Evolutionary conservation across 2,113 vertebrate species (phyloP).

Genomic region (Eurypyga helias): DNA sequence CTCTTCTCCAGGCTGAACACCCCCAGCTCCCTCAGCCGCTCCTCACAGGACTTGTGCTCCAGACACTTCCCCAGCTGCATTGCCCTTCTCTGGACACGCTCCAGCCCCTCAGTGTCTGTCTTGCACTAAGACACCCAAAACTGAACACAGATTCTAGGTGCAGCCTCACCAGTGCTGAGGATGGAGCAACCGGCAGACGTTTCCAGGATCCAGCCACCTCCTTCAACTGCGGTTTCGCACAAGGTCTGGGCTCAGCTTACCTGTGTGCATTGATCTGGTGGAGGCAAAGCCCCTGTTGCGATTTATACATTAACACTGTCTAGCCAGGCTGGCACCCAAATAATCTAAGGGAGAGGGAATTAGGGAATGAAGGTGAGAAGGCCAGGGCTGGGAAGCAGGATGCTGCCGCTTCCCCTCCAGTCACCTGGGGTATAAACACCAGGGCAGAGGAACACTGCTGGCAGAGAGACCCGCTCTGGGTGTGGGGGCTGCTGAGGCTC

Average conservation of each 20-base stretch:
- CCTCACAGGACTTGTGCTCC: too few relatives aligned
- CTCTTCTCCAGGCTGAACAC: too few relatives aligned
- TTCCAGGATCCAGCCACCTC: not conserved
- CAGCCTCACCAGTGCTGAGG: too few relatives aligned
- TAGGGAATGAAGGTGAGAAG: not conserved
- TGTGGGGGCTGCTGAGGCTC: not conserved
- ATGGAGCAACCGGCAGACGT: not conserved
- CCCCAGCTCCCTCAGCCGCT: too few relatives aligned
- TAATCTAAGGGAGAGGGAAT: not conserved
- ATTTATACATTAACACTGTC: rapidly evolving
- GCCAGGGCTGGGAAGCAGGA: not conserved
- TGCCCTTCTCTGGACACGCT: too few relatives aligned
- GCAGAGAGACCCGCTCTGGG: not conserved
- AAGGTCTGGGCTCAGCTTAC: not conserved
- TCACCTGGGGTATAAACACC: rapidly evolving
- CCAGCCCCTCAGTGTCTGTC: too few relatives aligned
- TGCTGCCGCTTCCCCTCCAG: not conserved
- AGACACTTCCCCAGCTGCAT: too few relatives aligned
- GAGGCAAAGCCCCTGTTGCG: not conserved
- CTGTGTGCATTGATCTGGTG: rapidly evolving
- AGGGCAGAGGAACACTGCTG: rapidly evolving
- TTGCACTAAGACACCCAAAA: too few relatives aligned
- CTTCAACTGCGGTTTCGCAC: not conserved
- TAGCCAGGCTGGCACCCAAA: not conserved
- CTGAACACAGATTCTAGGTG: too few relatives aligned